These are phyloP conservation scores for Tragelaphus scriptus DNA, from an alignment of 2,113 vertebrate species.

Conservation along the genomic window DNA sequence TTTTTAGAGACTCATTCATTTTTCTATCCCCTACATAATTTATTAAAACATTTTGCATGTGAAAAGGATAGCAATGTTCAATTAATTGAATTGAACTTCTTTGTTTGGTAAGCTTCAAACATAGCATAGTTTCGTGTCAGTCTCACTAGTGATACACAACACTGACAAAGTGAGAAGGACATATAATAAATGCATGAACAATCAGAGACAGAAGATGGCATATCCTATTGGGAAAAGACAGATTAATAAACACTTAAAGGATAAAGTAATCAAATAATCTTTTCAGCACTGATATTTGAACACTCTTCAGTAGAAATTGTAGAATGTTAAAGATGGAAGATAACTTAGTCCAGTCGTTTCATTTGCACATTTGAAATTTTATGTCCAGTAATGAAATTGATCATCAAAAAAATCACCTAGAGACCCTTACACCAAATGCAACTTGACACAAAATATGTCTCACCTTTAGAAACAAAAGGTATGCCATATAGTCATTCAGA, in stretches of 20 bases:
- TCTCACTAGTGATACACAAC: neutral
- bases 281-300: neutral
- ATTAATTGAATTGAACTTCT: neutral
- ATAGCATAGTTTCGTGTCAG: neutral
- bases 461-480: neutral
- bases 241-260: neutral
- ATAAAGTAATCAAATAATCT: neutral
- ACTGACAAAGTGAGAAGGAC: neutral
- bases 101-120: neutral
- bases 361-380: neutral
- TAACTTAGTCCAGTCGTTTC: neutral
- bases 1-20: neutral
- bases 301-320: neutral
- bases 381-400: neutral
- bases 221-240: neutral
- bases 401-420: neutral
- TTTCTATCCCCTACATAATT: neutral
- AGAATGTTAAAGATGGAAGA: neutral
- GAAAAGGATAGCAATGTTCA: neutral
- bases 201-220: neutral
- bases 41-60: neutral
- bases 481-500: neutral
- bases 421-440: neutral
- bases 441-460: neutral
- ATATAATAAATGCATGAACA: neutral